Conservation (phyloP, 1,140 invertebrate genomes). For the Heliconius himera region DNA sequence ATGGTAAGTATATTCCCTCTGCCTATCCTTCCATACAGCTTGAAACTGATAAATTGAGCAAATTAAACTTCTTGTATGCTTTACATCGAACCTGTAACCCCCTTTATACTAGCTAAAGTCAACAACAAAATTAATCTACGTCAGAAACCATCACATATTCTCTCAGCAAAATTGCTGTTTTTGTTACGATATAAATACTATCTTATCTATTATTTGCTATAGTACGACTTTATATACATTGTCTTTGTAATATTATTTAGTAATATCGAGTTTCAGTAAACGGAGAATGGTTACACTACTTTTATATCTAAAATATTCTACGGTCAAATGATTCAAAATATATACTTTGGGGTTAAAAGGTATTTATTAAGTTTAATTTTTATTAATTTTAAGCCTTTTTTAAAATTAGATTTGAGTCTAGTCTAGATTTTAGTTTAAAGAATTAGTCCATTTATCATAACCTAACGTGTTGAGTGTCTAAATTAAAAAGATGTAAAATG, state of each 20-base stretch:
- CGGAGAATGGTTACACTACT: conserved; percentile 36
- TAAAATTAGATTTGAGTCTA: background rate
- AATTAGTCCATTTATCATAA: no score
- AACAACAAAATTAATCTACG: background rate
- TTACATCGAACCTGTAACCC: background rate
- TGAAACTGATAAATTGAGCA: no score
- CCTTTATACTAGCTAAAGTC: background rate
- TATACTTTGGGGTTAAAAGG: conserved; percentile 18
- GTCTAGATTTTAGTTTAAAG: no score
- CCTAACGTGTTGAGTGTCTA: no score
- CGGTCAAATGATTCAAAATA: conserved; percentile 37
- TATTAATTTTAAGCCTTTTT: background rate
- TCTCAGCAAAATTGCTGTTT: background rate
- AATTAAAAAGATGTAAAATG: no score
- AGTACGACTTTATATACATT: conserved; percentile 33
- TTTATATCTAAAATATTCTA: conserved; percentile 42
- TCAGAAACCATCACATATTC: conserved; percentile 11
- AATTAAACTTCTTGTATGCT: background rate
- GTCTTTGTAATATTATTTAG: conserved; percentile 16
- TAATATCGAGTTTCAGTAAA: conserved; percentile 25
- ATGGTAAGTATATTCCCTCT: no score
- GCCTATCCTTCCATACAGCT: no score
- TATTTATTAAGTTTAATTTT: background rate
- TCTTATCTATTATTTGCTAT: conserved; percentile 37
- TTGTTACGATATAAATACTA: conserved; percentile 1